Conservation (phyloP, 2,797 vertebrate species). For the Darevskia mixta region DNA sequence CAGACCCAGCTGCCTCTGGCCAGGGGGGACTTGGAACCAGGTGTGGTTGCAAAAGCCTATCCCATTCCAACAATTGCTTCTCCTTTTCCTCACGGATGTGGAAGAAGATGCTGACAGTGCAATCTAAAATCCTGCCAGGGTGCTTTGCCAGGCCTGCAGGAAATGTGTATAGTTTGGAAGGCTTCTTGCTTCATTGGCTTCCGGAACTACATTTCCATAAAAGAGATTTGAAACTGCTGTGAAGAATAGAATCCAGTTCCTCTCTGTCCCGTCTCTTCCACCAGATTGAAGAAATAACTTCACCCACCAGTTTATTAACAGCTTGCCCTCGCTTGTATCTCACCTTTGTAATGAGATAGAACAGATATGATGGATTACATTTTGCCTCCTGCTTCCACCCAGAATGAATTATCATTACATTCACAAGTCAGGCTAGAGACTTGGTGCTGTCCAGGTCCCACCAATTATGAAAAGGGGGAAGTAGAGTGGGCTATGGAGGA, state of each 20-base stretch:
- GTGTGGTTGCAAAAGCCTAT: background rate
- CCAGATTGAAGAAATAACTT: slow-evolving; percentile 72
- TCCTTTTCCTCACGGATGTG: background rate
- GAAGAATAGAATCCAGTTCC: slow-evolving; percentile 59
- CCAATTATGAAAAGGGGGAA: slow-evolving; percentile 36
- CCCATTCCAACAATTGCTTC: background rate
- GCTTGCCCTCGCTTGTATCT: slow-evolving; percentile 75
- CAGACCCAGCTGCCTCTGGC: background rate
- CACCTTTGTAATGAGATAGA: slow-evolving; percentile 80
- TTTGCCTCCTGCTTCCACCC: slow-evolving; percentile 71
- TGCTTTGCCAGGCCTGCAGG: fast-evolving
- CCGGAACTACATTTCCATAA: slow-evolving; percentile 42
- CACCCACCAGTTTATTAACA: slow-evolving; percentile 76
- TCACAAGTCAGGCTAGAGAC: slow-evolving; percentile 52
- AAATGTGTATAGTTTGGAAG: slow-evolving; percentile 12
- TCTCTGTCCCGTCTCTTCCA: slow-evolving; percentile 52
- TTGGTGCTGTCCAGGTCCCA: slow-evolving; percentile 68
- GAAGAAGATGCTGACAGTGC: background rate
- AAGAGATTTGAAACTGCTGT: slow-evolving; percentile 53
- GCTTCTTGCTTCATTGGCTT: slow-evolving; percentile 1
- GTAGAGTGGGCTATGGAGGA: slow-evolving; percentile 9
- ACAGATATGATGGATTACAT: slow-evolving; percentile 77
- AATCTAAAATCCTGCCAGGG: background rate
- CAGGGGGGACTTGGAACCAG: background rate
- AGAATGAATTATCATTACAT: slow-evolving; percentile 76